Evolutionary conservation across 1,140 invertebrate genomes (phyloP), one percentile per base, ranked within the genome.

Genomic region (Pogonus chalceus): DNA sequence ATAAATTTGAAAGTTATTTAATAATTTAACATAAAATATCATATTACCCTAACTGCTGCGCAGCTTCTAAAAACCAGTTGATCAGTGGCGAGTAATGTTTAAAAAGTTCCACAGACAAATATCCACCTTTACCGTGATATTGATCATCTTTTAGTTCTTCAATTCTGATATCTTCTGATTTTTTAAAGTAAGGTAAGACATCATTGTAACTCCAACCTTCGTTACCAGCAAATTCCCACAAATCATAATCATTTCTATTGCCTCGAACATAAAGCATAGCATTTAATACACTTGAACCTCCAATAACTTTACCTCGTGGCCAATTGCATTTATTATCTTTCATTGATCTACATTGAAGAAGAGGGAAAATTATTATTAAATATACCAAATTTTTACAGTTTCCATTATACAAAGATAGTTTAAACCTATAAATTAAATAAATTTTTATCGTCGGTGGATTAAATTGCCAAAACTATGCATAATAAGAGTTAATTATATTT

Each of bases 201-300:
- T 83, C 85, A 24, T 84, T 77, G 51, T 89, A 86, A 18, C 83
- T 76, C 79, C 89, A 92, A 14, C 79, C 87, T 1, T 65, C 51
- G 68, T 85, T 92, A 59, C 78, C 88, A 67, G 81, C 62, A 26
- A 69, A 69, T 20, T 80, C 80, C 90, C 90, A 96, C 14, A 78
- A 66, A 64, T 96, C 87, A 64, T 93, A 96, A 70, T 95, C 91
- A 2, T 68, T 72, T 31, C 76, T 79, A 70, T 95, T 91, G 0
- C 92, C 92, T 23, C 92, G 72, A 0, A 92, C 79, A 59, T 93
- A 95, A 31, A 92, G 75, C 90, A 95, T 93, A 2, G 87, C 90
- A 65, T 95, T 95, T 12, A 94, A 69, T 2, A 83, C 81, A 59
- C 87, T 90, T 1, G 81, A 84, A 1, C 93, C 92, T 9, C 92